A percentile compares a stretch with the other conserved stretches of the same genome.
Conservation (phyloP, 2,888 invertebrate genomes). For the Melikaiella ostensackeni region DNA sequence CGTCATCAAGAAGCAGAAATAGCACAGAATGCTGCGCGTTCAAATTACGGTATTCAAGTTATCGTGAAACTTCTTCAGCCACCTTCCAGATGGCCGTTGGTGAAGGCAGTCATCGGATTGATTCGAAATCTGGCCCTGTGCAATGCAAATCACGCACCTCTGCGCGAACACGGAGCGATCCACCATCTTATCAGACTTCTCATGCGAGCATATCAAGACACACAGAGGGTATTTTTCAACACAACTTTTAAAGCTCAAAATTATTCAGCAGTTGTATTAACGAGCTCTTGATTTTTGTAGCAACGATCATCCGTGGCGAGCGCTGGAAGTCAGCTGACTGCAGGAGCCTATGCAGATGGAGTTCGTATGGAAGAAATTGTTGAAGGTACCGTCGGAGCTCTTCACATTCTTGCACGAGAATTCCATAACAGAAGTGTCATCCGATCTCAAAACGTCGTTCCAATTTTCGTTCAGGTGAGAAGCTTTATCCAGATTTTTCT, state of each 20-base stretch:
- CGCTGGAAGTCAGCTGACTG: conserved; percentile 84
- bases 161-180: conserved; percentile 96
- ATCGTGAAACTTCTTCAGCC: conserved; percentile 95
- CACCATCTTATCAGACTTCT: conserved; percentile 95
- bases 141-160: conserved; percentile 95
- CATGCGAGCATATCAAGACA: conserved; percentile 96
- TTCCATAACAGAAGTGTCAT: conserved; percentile 95
- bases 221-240: conserved; percentile 85
- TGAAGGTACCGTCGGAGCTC: conserved; percentile 97
- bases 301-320: conserved; percentile 91
- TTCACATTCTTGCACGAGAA: conserved; percentile 97
- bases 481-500: conserved; percentile 3
- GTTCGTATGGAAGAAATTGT: conserved; percentile 99
- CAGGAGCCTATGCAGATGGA: conserved; percentile 93
- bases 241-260: not conserved
- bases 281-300: conserved; percentile 63
- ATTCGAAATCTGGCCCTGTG: conserved; percentile 98
- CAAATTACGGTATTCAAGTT: conserved; percentile 94
- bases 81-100: conserved; percentile 97
- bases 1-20: conserved; percentile 97
- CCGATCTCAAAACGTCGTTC: conserved; percentile 94
- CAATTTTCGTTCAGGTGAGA: conserved; percentile 92
- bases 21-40: conserved; percentile 97
- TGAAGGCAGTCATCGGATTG: conserved; percentile 98
- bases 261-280: not conserved